A percentile compares a stretch with the other conserved stretches of the same genome.
phyloP scores from a whole-genome alignment of 53 echinoderm and acorn worm genomes.

The Antedon mediterranea region DNA sequence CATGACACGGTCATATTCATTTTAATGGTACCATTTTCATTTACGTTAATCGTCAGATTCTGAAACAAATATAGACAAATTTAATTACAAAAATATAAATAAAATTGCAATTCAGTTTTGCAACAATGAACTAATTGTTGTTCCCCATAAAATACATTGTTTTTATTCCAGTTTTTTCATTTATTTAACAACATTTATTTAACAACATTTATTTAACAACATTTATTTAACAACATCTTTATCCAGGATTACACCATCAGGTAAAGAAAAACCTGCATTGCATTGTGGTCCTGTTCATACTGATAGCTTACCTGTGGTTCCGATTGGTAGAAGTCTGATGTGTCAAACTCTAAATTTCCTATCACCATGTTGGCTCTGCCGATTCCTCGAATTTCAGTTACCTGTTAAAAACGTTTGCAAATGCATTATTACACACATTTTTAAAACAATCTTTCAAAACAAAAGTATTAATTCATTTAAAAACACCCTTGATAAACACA shows the following conservation, averaged over 20 bases:
- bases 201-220: too few relatives aligned
- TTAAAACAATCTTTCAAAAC: too few relatives aligned
- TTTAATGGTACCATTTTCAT: constrained; percentile 90
- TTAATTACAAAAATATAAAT: too few relatives aligned
- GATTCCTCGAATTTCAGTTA: constrained; percentile 81
- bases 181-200: too few relatives aligned
- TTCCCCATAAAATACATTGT: too few relatives aligned
- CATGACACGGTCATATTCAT: constrained; percentile 78
- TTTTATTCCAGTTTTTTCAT: too few relatives aligned
- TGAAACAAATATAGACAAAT: neutral
- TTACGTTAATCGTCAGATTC: constrained; percentile 82
- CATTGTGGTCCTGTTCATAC: too few relatives aligned
- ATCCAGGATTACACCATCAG: too few relatives aligned
- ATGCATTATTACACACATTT: neutral
- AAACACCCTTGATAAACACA: neutral
- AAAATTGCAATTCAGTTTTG: too few relatives aligned
- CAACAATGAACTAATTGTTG: too few relatives aligned
- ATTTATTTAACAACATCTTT: too few relatives aligned
- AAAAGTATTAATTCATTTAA: neutral
- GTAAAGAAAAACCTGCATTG: too few relatives aligned
- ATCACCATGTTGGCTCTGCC: constrained; percentile 83
- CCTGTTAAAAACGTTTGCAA: constrained; percentile 50
- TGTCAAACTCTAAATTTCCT: constrained; percentile 91
- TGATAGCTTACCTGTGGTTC: constrained; percentile 33
- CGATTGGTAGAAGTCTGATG: constrained; percentile 87